phyloP scores from a whole-genome alignment of 2,113 vertebrate species.

The Polypterus senegalus region DNA sequence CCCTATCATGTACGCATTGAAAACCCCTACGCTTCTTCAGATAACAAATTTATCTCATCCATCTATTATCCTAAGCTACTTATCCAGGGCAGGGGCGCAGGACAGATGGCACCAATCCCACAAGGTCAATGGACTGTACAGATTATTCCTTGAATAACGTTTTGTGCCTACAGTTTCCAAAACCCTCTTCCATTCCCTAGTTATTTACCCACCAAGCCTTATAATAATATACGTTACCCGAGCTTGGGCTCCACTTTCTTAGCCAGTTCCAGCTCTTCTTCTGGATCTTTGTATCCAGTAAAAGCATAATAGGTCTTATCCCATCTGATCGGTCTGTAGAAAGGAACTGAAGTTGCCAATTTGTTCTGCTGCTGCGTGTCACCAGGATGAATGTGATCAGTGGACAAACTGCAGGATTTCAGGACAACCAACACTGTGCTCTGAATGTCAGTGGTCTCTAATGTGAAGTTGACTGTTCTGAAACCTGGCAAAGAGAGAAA shows the following conservation, averaged over 20 bases:
- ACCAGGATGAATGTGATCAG: slow-evolving; percentile 50
- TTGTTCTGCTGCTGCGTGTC: slow-evolving; percentile 24
- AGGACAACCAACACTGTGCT: slow-evolving; percentile 80
- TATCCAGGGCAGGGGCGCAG: no score
- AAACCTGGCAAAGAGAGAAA: slow-evolving; percentile 53
- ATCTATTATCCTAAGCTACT: no score
- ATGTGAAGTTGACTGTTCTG: slow-evolving; percentile 77
- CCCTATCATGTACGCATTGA: no score
- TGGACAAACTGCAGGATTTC: slow-evolving; percentile 79
- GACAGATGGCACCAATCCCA: no score
- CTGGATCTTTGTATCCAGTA: slow-evolving; percentile 84
- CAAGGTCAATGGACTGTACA: no score
- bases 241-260: slow-evolving; percentile 65
- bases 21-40: no score
- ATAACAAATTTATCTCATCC: no score
- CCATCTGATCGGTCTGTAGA: slow-evolving; percentile 83
- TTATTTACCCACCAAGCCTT: no score
- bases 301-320: slow-evolving; percentile 85
- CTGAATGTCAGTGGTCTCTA: slow-evolving; percentile 70
- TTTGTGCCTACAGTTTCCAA: no score
- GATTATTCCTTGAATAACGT: no score
- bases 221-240: slow-evolving; percentile 39
- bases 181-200: no score
- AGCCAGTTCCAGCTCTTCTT: slow-evolving; percentile 74
- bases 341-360: slow-evolving; percentile 23